A percentile compares a stretch with the other conserved stretches of the same genome.
Evolutionary conservation across 1,140 invertebrate species (phyloP).

Genomic region (Microplitis demolitor): DNA sequence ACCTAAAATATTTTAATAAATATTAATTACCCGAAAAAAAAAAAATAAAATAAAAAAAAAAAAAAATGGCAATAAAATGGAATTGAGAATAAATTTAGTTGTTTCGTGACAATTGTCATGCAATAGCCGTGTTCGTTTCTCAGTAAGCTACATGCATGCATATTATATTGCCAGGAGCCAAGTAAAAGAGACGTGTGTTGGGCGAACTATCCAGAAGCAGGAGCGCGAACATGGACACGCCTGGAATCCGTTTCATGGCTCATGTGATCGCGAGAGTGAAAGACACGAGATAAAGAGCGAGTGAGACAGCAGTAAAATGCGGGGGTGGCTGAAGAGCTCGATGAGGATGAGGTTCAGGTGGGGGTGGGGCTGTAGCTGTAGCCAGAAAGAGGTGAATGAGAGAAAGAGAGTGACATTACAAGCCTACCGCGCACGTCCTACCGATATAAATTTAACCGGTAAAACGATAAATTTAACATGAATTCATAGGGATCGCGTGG

Average conservation of each 20-base stretch:
- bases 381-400: not conserved
- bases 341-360: too few relatives aligned
- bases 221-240: slow-evolving; percentile 2
- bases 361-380: not conserved
- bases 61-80: not conserved
- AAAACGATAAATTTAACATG: slow-evolving; percentile 31
- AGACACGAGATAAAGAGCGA: too few relatives aligned
- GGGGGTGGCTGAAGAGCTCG: not conserved
- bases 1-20: too few relatives aligned
- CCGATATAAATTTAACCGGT: slow-evolving; percentile 30
- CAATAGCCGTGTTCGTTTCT: too few relatives aligned
- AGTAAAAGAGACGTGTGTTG: too few relatives aligned
- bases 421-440: slow-evolving; percentile 17
- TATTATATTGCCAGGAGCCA: too few relatives aligned
- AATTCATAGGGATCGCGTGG: slow-evolving; percentile 27
- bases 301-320: not conserved
- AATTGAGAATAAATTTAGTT: too few relatives aligned
- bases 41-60: not conserved
- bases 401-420: slow-evolving; percentile 2
- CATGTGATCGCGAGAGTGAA: too few relatives aligned
- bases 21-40: too few relatives aligned
- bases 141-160: too few relatives aligned
- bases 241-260: slow-evolving; percentile 17
- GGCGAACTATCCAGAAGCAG: not conserved
- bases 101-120: too few relatives aligned